Conservation (phyloP, 2,888 invertebrate species). For the Zygaena filipendulae region DNA sequence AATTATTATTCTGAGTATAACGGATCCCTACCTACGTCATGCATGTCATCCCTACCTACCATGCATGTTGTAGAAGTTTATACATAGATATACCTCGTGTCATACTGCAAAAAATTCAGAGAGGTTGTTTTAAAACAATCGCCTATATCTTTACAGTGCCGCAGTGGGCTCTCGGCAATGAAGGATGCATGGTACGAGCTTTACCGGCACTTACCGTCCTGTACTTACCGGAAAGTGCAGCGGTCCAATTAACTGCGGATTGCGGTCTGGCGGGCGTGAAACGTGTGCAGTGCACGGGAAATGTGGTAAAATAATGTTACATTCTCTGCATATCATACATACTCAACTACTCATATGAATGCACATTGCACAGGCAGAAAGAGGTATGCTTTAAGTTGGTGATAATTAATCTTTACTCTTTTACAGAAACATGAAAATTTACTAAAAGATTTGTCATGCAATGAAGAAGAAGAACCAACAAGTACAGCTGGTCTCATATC, state of each 20-base stretch:
- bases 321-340: not conserved
- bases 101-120: slow-evolving; percentile 1
- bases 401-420: too few species aligned
- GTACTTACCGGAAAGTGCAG: slow-evolving; percentile 81
- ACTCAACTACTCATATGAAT: too few species aligned
- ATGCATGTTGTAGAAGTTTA: too few species aligned
- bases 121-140: not conserved
- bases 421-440: slow-evolving; percentile 72
- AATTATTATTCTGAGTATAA: not conserved
- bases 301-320: slow-evolving; percentile 75
- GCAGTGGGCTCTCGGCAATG: slow-evolving; percentile 75
- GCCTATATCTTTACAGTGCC: slow-evolving; percentile 68
- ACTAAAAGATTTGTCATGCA: slow-evolving; percentile 68
- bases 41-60: too few species aligned
- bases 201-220: slow-evolving; percentile 79
- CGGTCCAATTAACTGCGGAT: slow-evolving; percentile 79
- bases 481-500: slow-evolving; percentile 29
- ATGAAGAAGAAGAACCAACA: slow-evolving; percentile 53
- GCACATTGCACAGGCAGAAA: too few species aligned
- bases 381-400: too few species aligned
- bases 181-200: slow-evolving; percentile 77
- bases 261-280: slow-evolving; percentile 80
- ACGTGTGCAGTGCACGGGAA: slow-evolving; percentile 78
- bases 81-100: too few species aligned
- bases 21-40: too few species aligned